Conservation (phyloP, 2,888 invertebrate species). For the Torymus aiolomorphi region DNA sequence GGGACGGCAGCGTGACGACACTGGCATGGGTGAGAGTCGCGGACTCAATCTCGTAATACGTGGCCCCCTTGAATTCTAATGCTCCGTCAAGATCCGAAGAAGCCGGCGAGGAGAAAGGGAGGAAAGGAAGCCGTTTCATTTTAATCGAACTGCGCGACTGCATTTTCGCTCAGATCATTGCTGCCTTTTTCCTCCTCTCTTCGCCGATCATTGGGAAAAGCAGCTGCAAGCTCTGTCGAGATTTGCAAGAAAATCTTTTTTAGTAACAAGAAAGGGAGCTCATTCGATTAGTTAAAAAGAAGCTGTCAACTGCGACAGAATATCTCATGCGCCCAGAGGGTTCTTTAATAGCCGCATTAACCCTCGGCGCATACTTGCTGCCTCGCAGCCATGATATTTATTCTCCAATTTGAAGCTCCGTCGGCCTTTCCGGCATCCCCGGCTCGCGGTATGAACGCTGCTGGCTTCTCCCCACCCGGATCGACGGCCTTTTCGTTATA, state of each 20-base stretch:
- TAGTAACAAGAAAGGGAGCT: no score
- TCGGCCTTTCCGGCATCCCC: neutral
- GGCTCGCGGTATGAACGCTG: neutral
- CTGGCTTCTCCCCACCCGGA: no score
- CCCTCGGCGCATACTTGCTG: no score
- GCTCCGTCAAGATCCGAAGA: slow-evolving; percentile 10
- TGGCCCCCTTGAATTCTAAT: slow-evolving; percentile 52
- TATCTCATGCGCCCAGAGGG: neutral
- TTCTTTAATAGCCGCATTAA: no score
- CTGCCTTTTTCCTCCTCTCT: slow-evolving; percentile 4
- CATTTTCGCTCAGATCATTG: neutral
- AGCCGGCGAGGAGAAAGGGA: neutral
- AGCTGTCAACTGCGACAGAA: no score
- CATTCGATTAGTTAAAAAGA: no score
- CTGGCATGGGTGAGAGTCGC: neutral
- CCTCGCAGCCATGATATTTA: slow-evolving; percentile 6
- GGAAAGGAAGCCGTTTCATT: slow-evolving; percentile 31
- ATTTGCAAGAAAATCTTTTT: no score
- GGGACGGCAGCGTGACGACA: neutral
- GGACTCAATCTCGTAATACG: slow-evolving; percentile 45
- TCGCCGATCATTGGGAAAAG: neutral
- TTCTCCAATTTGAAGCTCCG: slow-evolving; percentile 24
- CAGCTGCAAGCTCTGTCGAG: no score
- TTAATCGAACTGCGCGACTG: slow-evolving; percentile 46
- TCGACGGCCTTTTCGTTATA: no score